These are phyloP conservation scores for Macrosiphum euphorbiae DNA, from an alignment of 2,888 invertebrate species.

Conservation along the genomic window DNA sequence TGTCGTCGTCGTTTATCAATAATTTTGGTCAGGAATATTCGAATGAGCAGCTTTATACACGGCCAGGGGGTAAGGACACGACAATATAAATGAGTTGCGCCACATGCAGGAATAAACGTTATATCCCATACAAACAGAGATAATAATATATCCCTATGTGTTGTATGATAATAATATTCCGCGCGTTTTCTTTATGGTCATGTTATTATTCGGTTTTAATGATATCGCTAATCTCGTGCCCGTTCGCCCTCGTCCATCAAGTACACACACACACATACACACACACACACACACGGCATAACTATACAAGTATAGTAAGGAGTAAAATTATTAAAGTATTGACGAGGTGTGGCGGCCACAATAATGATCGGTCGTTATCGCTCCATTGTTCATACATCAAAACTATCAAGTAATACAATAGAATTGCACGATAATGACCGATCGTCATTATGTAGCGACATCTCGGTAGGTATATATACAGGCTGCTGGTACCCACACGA, in stretches of 20 bases:
- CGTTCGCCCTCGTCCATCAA: slow-evolving; percentile 41
- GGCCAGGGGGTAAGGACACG: not conserved
- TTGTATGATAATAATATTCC: slow-evolving; percentile 3
- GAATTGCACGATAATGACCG: slow-evolving; percentile 61
- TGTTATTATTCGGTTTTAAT: slow-evolving; percentile 47
- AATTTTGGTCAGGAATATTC: not conserved
- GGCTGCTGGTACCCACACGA: slow-evolving; percentile 1
- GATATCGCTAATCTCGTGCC: slow-evolving; percentile 43
- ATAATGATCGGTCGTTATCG: slow-evolving; percentile 64
- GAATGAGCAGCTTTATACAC: not conserved
- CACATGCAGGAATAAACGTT: not conserved
- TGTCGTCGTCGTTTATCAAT: not conserved
- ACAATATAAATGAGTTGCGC: not conserved
- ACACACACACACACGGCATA: not conserved
- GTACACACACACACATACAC: not conserved
- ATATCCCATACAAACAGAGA: not conserved
- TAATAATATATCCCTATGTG: not conserved
- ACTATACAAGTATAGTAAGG: not conserved
- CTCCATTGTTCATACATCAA: slow-evolving; percentile 59
- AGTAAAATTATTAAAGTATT: slow-evolving; percentile 50
- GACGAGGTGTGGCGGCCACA: slow-evolving; percentile 55
- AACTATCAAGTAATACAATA: slow-evolving; percentile 53
- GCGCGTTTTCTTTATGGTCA: not conserved
- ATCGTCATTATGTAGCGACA: slow-evolving; percentile 50
- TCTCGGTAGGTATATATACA: slow-evolving; percentile 19